Base-by-base conservation (phyloP, 2,113 vertebrate genomes). In the Phodopus roborovskii region DNA sequence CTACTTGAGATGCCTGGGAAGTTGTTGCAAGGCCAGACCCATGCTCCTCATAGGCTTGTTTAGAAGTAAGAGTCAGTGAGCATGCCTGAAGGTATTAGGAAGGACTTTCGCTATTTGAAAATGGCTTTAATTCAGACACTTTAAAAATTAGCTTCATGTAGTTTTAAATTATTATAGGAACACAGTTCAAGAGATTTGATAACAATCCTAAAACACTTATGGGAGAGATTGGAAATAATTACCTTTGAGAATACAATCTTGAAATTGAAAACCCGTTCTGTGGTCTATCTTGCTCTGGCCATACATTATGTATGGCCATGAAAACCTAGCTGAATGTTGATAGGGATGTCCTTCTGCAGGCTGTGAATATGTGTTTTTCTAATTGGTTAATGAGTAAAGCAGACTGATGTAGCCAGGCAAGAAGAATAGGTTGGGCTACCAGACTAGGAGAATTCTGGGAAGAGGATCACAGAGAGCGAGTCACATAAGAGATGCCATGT, bases 121-220 rank as follows among this genome's bases (percentile, higher is more conserved):
- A 66, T 20, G 26, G 39, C 82, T 81, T 50, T 68, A 50, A 94
- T 86, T 90, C 48, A 85, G 42, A 92, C 85, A 42, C 20, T 82
- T 92, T 81, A 66, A 82, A 78, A 84, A 42, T 68, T 28, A 66
- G 45, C 30, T 73, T 24, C 71, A 94, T 20, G 11, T 33, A 75
- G 36, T 42, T 89, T 84, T 15, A 20, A 79, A 73, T 70, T 68
- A 88, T 33, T 33, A 11, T 20, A 33, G 24, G 2, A 74, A 7
- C 20, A 87, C 58, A 81, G 42, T 93, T 95, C 68, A 45, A n/a
- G 28, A 77, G 26, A 70, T 90, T 96, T 92, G 39, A 50, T 24
- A n/a, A n/a, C 42, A 71, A 60, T 45, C 16, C 11, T 30, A 50
- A 86, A 62, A 62, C 36, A 71, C n/a, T 90, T 71, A 39, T 53